Evolutionary conservation across 2,797 vertebrate genomes (phyloP).

Genomic region (Manis pentadactyla): DNA sequence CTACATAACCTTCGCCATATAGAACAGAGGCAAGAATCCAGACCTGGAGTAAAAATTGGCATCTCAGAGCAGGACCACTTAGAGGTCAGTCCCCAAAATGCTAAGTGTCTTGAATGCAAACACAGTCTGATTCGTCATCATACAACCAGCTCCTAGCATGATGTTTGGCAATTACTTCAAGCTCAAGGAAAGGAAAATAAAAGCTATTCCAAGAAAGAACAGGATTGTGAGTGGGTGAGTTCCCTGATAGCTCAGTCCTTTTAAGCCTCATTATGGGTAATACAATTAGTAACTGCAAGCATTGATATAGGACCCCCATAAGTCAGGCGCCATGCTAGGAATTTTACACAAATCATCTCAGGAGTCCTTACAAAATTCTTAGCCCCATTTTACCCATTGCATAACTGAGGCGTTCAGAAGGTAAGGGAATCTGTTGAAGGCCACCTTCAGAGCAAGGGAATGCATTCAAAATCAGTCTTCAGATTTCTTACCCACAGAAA

Average conservation of each 20-base stretch:
- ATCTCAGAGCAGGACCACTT: background rate
- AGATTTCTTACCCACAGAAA: background rate
- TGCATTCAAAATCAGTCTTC: fast-evolving
- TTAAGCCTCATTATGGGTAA: background rate
- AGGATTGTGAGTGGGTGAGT: no score
- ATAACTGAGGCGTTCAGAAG: no score
- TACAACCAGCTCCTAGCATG: fast-evolving
- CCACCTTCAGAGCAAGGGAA: fast-evolving
- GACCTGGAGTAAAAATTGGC: fast-evolving
- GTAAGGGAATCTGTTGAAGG: fast-evolving
- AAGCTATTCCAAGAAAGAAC: background rate
- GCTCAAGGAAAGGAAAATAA: no score
- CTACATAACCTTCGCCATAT: fast-evolving
- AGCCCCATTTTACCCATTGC: no score
- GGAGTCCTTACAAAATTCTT: fast-evolving
- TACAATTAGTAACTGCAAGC: background rate
- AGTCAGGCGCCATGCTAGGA: no score
- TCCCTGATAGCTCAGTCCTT: background rate
- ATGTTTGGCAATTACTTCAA: fast-evolving
- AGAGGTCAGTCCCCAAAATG: background rate
- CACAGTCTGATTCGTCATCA: fast-evolving
- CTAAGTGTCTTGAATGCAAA: fast-evolving
- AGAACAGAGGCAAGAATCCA: background rate
- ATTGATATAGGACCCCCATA: fast-evolving
- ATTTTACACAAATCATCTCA: no score